These are phyloP conservation scores for Pseudeuparius sepicola DNA, from an alignment of 2,888 invertebrate genomes.

Conservation along the genomic window DNA sequence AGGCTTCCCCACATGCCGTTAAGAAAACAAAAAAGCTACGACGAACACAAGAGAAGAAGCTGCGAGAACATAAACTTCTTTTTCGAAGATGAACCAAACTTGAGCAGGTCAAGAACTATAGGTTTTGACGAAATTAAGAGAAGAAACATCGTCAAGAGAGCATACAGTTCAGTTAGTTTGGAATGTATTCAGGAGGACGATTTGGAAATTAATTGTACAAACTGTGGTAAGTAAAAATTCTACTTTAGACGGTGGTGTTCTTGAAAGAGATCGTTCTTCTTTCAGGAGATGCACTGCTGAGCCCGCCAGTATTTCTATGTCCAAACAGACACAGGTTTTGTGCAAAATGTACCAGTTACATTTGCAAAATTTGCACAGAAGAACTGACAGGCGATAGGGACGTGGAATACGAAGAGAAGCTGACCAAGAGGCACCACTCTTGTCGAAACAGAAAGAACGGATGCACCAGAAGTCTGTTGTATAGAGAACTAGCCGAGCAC, in stretches of 20 bases:
- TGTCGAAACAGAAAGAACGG: conserved; percentile 28
- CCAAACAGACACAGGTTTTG: conserved; percentile 27
- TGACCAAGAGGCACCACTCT: conserved; percentile 22
- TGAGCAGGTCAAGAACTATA: conserved; percentile 23
- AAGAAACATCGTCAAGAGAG: conserved; percentile 16
- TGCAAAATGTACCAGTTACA: conserved; percentile 20
- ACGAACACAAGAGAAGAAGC: conserved; percentile 9
- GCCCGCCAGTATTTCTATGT: conserved; percentile 29
- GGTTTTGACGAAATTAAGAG: conserved; percentile 19
- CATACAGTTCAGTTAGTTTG: conserved; percentile 23
- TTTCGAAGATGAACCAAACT: conserved; percentile 8
- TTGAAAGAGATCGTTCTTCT: too few relatives aligned
- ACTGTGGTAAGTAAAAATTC: too few relatives aligned
- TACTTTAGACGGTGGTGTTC: too few relatives aligned
- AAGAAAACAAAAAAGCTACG: conserved; percentile 7
- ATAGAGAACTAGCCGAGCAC: conserved; percentile 25
- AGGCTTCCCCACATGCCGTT: background rate
- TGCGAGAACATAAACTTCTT: conserved; percentile 1
- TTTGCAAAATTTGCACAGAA: conserved; percentile 25
- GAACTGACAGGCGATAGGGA: conserved; percentile 26
- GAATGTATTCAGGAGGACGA: conserved; percentile 24
- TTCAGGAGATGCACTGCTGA: conserved; percentile 21
- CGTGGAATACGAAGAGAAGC: conserved; percentile 25
- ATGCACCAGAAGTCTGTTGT: conserved; percentile 26
- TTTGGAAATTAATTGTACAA: conserved; percentile 22